Evolutionary conservation across 1,140 invertebrate genomes (phyloP), one percentile per base, ranked within the genome.

Genomic region (Dendroctonus valens): DNA sequence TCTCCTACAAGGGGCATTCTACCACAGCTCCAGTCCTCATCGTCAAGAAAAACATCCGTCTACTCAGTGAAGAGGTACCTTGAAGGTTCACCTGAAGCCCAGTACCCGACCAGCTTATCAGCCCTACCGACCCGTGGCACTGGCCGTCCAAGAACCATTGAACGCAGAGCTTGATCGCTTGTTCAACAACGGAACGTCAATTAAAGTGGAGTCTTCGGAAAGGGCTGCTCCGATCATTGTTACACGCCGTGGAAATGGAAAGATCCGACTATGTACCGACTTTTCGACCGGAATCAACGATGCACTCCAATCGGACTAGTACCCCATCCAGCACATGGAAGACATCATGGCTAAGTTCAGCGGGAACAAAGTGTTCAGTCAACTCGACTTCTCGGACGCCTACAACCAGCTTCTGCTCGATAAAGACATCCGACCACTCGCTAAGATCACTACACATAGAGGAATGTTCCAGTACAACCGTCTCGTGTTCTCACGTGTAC

Each of bases 371-470:
- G n/a, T 44, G 8, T 72, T 69, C 58, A 64, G 62, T 8, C 57
- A 66, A 58, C 48, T 71, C 37, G 64, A 71, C 66, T 59, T 71
- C 9, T 51, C 44, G 7, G 55, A 71, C 14, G 59, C 68, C 6
- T 71, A 61, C 70, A 78, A 74, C 68, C 81, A 84, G 69, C 65
- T 83, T 6, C 54, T 59, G 6, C 46, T 83, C 5, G 72, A 75
- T 11, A 67, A 73, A 42, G 59, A 68, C 0, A 73, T 76, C 46
- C 73, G 64, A 46, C 58, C 74, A 7, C 78, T 78, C 59, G 76
- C 77, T 3, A 78, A 75, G 6, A 79, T 81, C 51, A 72, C 67
- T 11, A 78, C 76, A 3, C 73, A 72, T 50, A 59, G 70, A 52
- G 79, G 78, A 11, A 46, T 76, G 4, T 79, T 72, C 52, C 26